Percentiles rank a stretch among this genome's conserved stretches.
Evolutionary conservation across 2,113 vertebrate species (phyloP).

Genomic region (Petromus typicus): DNA sequence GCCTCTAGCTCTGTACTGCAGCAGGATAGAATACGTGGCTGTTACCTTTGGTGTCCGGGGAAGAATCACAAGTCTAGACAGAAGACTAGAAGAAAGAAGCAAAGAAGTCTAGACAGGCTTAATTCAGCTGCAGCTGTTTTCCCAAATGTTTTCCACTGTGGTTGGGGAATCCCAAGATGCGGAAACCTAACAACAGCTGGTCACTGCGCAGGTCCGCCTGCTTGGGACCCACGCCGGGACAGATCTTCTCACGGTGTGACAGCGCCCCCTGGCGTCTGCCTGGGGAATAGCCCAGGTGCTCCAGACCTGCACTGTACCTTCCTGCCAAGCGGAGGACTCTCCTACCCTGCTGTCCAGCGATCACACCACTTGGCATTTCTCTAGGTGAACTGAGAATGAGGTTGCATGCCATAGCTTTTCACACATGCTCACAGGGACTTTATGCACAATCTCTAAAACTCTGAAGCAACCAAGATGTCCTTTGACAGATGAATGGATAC

Average conservation of each 20-base stretch:
- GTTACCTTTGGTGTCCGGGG: neutral
- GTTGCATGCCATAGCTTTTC: neutral
- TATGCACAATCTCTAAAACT: neutral
- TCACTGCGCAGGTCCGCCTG: neutral
- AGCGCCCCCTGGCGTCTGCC: constrained; percentile 1
- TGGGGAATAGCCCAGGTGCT: neutral
- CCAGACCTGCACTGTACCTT: neutral
- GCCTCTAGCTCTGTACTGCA: no score
- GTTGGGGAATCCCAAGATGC: neutral
- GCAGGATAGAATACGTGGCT: no score
- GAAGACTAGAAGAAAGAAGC: no score
- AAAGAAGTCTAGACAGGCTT: neutral
- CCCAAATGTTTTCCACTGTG: neutral
- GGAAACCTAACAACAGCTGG: neutral
- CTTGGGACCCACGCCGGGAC: neutral
- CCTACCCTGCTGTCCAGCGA: neutral
- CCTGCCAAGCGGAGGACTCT: no score
- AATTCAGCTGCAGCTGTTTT: neutral
- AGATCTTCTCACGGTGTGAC: neutral
- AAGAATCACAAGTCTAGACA: neutral
- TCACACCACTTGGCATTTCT: neutral
- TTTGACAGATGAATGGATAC: neutral
- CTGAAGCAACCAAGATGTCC: neutral
- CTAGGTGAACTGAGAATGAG: neutral
- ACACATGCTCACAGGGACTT: neutral